Percentiles rank a stretch among this genome's conserved stretches.
Conservation (phyloP, 2,888 invertebrate genomes). For the Andrena bucephala region DNA sequence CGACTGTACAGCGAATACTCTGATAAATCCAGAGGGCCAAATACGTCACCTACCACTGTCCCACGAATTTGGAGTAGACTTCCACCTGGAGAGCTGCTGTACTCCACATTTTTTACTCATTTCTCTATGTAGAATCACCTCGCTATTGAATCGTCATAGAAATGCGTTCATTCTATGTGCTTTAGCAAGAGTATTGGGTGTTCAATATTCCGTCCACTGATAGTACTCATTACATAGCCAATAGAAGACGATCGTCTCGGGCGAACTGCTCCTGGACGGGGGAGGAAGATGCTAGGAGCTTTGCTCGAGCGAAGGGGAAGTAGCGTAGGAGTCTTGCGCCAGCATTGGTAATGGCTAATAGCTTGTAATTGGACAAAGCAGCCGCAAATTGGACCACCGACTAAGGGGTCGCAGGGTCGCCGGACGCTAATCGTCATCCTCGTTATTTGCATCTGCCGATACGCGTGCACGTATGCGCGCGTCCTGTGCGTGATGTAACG, state of each 20-base stretch:
- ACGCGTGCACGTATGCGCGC: constrained; percentile 47
- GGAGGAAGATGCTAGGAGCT: constrained; percentile 54
- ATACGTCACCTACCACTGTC: no score
- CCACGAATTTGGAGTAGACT: no score
- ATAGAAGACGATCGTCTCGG: constrained; percentile 7
- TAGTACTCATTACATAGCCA: constrained; percentile 8
- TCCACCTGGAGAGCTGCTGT: neutral
- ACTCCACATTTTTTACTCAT: neutral
- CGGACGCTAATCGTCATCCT: constrained; percentile 81
- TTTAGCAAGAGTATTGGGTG: neutral
- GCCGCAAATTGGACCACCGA: constrained; percentile 85
- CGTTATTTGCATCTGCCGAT: constrained; percentile 80
- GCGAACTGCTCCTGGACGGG: neutral
- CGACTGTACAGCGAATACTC: no score
- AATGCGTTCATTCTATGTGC: neutral
- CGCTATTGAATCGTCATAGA: neutral
- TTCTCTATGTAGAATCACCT: neutral
- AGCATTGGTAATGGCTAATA: constrained; percentile 81
- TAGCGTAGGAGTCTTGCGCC: constrained; percentile 79
- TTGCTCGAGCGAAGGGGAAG: constrained; percentile 59
- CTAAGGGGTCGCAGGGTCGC: constrained; percentile 78
- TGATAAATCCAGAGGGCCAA: no score
- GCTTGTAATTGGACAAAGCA: constrained; percentile 84
- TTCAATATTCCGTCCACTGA: neutral
- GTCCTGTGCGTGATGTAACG: constrained; percentile 62